Percentiles rank a stretch among this genome's conserved stretches.
phyloP scores from a whole-genome alignment of 1,140 invertebrate species.

The Cyphomyrmex costatus region DNA sequence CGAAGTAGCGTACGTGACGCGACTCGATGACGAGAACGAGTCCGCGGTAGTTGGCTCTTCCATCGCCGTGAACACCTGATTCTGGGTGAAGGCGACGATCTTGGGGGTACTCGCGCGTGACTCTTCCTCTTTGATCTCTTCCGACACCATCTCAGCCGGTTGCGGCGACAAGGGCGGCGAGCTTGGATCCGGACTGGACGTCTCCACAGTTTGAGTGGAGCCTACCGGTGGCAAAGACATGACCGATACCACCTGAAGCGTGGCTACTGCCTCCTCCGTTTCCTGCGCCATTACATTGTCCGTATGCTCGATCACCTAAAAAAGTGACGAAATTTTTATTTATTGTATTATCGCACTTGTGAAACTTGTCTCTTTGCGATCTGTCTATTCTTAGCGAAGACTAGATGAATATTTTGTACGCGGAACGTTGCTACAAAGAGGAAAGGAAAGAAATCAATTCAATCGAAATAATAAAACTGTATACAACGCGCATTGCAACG shows the following conservation, averaged over 20 bases:
- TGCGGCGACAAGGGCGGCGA: slow-evolving; percentile 86
- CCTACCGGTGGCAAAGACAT: slow-evolving; percentile 87
- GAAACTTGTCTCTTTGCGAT: background rate
- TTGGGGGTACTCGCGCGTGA: slow-evolving; percentile 81
- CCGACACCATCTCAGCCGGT: slow-evolving; percentile 78
- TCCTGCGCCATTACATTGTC: slow-evolving; percentile 87
- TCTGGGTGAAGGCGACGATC: slow-evolving; percentile 79
- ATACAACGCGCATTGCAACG: background rate
- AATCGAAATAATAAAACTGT: slow-evolving; percentile 34
- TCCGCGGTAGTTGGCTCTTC: slow-evolving; percentile 76
- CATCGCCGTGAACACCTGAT: slow-evolving; percentile 77
- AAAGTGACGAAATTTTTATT: background rate
- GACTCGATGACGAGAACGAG: slow-evolving; percentile 72
- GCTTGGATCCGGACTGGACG: slow-evolving; percentile 86
- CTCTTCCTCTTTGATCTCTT: slow-evolving; percentile 81
- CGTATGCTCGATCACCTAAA: slow-evolving; percentile 88
- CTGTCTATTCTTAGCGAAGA: background rate
- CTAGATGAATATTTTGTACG: background rate
- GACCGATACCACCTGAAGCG: slow-evolving; percentile 87
- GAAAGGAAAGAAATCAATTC: slow-evolving; percentile 12
- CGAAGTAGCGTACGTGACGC: slow-evolving; percentile 77
- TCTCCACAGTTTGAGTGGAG: slow-evolving; percentile 88
- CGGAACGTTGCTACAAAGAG: background rate
- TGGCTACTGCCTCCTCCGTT: slow-evolving; percentile 86
- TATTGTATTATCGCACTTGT: background rate